phyloP scores from a whole-genome alignment of 2,797 vertebrate species.

The Platalea minor region DNA sequence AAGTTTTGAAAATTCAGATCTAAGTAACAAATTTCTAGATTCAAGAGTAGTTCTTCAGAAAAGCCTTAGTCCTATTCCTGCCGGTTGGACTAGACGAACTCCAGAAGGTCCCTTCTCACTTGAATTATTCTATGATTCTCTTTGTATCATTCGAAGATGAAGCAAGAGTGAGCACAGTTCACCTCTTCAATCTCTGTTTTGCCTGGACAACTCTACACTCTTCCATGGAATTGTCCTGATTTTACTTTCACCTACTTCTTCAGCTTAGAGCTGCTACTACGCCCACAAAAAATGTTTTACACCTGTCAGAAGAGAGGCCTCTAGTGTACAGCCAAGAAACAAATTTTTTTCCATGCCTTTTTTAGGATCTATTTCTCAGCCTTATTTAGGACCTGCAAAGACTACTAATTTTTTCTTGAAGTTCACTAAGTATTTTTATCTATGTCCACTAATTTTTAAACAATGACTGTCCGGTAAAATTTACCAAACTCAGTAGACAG shows the following conservation, averaged over 20 bases:
- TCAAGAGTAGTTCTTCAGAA: not conserved
- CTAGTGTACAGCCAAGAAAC: not conserved
- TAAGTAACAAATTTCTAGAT: not conserved
- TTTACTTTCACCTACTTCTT: not conserved
- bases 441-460: not conserved
- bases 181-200: not conserved
- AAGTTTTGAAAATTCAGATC: not conserved
- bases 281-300: not conserved
- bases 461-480: not conserved
- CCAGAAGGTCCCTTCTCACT: not conserved
- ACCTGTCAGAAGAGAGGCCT: not conserved
- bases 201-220: not conserved
- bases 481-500: not conserved
- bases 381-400: not conserved
- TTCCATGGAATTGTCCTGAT: not conserved
- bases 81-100: not conserved
- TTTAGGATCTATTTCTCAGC: not conserved
- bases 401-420: not conserved
- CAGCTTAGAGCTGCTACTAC: not conserved
- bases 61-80: not conserved
- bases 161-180: not conserved
- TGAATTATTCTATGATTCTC: not conserved
- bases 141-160: not conserved
- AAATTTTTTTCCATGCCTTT: not conserved
- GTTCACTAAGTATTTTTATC: not conserved